Percentiles rank a stretch among this genome's conserved stretches.
These are phyloP conservation scores for Mesorhabditis sp. DNA, from an alignment of 2,888 invertebrate genomes.

Conservation along the genomic window DNA sequence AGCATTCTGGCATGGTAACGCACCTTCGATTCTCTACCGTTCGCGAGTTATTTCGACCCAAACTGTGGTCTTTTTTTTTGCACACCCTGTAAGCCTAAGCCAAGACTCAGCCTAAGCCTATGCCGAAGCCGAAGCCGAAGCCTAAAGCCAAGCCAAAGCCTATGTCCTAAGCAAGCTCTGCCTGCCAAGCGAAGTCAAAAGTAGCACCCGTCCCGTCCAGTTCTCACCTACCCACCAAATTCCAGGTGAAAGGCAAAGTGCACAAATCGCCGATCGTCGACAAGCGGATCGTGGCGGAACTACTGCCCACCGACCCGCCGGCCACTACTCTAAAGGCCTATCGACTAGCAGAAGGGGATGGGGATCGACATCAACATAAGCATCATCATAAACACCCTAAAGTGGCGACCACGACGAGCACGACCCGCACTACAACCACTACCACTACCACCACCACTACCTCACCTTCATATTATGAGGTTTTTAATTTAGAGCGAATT, in stretches of 20 bases:
- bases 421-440: constrained; percentile 13
- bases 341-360: constrained; percentile 7
- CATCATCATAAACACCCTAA: constrained; percentile 14
- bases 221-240: neutral
- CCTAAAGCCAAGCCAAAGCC: no score
- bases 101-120: no score
- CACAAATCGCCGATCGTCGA: neutral
- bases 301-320: neutral
- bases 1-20: no score
- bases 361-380: constrained; percentile 13
- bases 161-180: no score
- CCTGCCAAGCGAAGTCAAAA: no score
- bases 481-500: no score
- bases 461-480: constrained; percentile 1
- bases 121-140: no score
- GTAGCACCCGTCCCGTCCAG: no score
- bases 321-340: constrained; percentile 9
- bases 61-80: no score
- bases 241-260: neutral
- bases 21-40: no score
- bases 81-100: no score
- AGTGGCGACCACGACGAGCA: constrained; percentile 14
- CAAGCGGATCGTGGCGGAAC: neutral
- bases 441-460: constrained; percentile 11
- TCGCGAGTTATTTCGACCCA: no score